phyloP scores from a whole-genome alignment of 64 coral and sea anemone genomes.

The Astreopora myriophthalma region DNA sequence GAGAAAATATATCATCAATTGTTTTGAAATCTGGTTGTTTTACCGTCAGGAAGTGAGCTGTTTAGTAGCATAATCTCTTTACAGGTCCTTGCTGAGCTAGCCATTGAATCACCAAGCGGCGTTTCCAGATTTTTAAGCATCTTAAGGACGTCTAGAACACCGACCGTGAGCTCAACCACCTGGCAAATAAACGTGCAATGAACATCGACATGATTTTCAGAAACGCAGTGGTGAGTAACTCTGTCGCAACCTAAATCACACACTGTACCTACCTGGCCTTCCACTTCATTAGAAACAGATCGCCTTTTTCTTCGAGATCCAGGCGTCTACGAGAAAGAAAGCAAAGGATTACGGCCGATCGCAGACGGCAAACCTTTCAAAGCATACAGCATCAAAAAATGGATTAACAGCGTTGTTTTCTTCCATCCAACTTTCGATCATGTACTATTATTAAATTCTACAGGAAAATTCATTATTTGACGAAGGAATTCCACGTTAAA shows the following conservation, averaged over 20 bases:
- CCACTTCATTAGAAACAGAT: background rate
- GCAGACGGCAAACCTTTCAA: background rate
- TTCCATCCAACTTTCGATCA: no score
- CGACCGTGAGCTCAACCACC: constrained; percentile 28
- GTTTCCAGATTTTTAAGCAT: constrained; percentile 40
- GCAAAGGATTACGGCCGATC: background rate
- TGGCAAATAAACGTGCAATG: background rate
- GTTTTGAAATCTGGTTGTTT: background rate
- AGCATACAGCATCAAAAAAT: background rate
- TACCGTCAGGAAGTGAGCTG: constrained; percentile 52
- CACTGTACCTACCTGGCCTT: background rate
- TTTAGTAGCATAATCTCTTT: constrained; percentile 52
- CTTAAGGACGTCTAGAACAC: constrained; percentile 26
- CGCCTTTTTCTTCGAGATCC: constrained; percentile 14
- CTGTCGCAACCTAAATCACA: background rate
- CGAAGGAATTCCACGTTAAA: no score
- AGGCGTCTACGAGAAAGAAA: background rate
- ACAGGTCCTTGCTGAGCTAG: constrained; percentile 56
- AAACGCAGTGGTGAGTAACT: background rate
- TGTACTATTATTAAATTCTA: no score
- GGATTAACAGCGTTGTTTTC: no score
- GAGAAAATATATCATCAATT: background rate
- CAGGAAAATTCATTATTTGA: no score
- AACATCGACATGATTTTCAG: background rate
- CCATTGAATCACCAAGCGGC: constrained; percentile 8